Evolutionary conservation across 2,113 vertebrate genomes (phyloP).

Genomic region (Vidua chalybeata): DNA sequence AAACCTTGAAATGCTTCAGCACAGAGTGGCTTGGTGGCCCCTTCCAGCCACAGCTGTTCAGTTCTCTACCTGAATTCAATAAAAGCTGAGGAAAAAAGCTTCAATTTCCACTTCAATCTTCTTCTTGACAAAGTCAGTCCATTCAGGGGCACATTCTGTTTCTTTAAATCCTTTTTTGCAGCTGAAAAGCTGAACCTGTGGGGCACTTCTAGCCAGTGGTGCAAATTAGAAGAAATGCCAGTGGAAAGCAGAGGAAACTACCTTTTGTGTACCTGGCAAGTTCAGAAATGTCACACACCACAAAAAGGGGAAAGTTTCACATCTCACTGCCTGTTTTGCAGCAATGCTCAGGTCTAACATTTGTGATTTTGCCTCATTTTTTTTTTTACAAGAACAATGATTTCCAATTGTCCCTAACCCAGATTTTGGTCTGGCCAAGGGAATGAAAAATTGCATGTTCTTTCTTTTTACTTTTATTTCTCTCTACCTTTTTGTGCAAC

Average conservation of each 20-base stretch:
- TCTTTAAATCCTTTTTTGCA: background rate
- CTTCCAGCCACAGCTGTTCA: accelerated
- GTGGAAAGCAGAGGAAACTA: background rate
- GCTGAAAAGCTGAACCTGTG: background rate
- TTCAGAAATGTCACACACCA: background rate
- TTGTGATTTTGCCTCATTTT: background rate
- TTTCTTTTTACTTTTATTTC: background rate
- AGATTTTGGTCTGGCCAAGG: background rate
- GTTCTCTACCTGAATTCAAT: background rate
- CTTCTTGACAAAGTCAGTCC: background rate
- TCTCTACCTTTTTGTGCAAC: background rate
- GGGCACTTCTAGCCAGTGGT: background rate
- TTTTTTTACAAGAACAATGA: background rate
- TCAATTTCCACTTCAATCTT: background rate
- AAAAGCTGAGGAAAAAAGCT: background rate
- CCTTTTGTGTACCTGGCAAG: background rate
- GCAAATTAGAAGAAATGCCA: background rate
- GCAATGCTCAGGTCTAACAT: background rate
- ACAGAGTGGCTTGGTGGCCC: accelerated
- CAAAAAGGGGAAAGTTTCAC: background rate
- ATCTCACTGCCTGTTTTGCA: background rate
- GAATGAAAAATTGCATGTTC: background rate
- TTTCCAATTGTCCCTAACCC: background rate
- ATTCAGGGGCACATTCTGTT: background rate
- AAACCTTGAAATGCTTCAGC: background rate